A percentile compares a stretch with the other conserved stretches of the same genome.
These are phyloP conservation scores for Ctenopoma kingsleyae DNA, from an alignment of 2,797 vertebrate genomes.

Conservation along the genomic window DNA sequence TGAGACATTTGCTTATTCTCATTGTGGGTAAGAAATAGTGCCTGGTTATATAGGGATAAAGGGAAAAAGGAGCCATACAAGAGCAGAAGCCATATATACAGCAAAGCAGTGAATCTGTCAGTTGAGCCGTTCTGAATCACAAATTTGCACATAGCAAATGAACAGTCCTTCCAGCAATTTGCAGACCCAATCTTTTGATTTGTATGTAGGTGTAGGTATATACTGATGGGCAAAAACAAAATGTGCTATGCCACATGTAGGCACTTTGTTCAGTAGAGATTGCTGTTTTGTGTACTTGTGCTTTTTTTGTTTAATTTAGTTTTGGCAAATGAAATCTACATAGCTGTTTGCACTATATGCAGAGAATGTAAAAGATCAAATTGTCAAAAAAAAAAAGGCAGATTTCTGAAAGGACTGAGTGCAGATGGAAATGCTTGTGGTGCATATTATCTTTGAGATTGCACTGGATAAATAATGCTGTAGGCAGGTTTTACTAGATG, in stretches of 20 bases:
- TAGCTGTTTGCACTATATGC: conserved; percentile 55
- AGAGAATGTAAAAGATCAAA: conserved; percentile 52
- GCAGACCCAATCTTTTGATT: conserved; percentile 28
- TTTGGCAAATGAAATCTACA: conserved; percentile 5
- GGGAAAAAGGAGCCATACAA: conserved; percentile 77
- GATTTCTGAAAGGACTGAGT: conserved; percentile 27
- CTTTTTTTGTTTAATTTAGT: not conserved
- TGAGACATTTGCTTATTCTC: conserved; percentile 40
- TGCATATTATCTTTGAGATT: conserved; percentile 3
- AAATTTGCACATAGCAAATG: conserved; percentile 51
- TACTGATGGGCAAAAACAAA: conserved; percentile 18
- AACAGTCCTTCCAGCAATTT: conserved; percentile 41
- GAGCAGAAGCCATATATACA: conserved; percentile 83
- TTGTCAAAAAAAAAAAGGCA: not conserved
- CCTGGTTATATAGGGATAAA: conserved; percentile 67
- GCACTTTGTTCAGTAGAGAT: conserved; percentile 15
- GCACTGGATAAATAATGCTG: not conserved
- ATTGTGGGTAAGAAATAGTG: conserved; percentile 55
- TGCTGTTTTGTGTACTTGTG: not conserved
- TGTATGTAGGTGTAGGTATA: conserved; percentile 3
- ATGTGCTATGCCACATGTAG: conserved; percentile 12
- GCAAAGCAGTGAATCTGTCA: conserved; percentile 47
- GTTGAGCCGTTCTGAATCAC: conserved; percentile 43
- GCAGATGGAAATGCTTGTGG: conserved; percentile 21
- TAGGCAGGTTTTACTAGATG: not conserved